phyloP scores from a whole-genome alignment of 2,113 vertebrate species.

The Mus musculus region GRCm39 chr4:129809501-129810000 shows the following conservation, averaged over 20 bases:
- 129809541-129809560: background rate
- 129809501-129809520: background rate
- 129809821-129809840: background rate
- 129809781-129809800: background rate
- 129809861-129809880: background rate
- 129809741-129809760: background rate
- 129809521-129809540: background rate
- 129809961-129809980: background rate
- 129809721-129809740: background rate
- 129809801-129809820: background rate
- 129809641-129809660: background rate
- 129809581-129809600: background rate
- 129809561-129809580: background rate
- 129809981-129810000: background rate
- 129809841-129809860: background rate
- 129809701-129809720: background rate
- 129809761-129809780: background rate
- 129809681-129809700: background rate
- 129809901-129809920: background rate
- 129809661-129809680: background rate
- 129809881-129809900: background rate
- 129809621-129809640: background rate
- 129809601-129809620: background rate
- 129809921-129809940: background rate
- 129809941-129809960: background rate